Percentiles rank a stretch among this genome's conserved stretches.
These are phyloP conservation scores for Poeciliopsis paucimaculata DNA, from an alignment of 2,797 vertebrate species.

Conservation along the genomic window DNA sequence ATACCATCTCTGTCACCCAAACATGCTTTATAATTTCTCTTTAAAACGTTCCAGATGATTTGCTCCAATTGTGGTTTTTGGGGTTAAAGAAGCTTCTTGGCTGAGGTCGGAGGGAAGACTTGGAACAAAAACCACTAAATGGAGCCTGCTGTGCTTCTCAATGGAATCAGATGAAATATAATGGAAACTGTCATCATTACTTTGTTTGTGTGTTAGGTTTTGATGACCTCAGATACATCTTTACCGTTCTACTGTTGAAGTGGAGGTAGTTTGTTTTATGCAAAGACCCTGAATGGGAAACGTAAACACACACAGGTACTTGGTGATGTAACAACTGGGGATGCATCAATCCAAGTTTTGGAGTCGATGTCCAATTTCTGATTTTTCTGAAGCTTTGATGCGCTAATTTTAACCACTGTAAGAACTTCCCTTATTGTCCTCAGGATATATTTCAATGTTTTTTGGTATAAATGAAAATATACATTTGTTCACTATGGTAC, in stretches of 20 bases:
- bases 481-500: not conserved
- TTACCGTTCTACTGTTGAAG: not conserved
- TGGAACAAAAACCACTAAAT: slow-evolving; percentile 2
- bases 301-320: not conserved
- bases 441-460: not conserved
- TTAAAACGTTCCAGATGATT: slow-evolving; percentile 4
- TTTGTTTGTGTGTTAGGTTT: not conserved
- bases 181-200: slow-evolving; percentile 6
- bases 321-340: not conserved
- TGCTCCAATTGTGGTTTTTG: not conserved
- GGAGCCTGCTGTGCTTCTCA: slow-evolving; percentile 7
- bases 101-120: not conserved
- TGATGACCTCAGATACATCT: not conserved
- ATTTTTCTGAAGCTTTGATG: not conserved
- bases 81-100: not conserved
- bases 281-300: not conserved
- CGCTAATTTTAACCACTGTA: not conserved
- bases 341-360: not conserved
- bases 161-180: slow-evolving; percentile 9
- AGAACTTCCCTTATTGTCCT: not conserved
- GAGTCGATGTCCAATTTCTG: not conserved
- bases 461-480: not conserved
- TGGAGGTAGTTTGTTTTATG: not conserved
- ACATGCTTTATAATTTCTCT: not conserved
- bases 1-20: not conserved